Percentiles rank a stretch among this genome's conserved stretches.
phyloP scores from a whole-genome alignment of 2,113 vertebrate genomes.

The Dunckerocampus dactyliophorus region DNA sequence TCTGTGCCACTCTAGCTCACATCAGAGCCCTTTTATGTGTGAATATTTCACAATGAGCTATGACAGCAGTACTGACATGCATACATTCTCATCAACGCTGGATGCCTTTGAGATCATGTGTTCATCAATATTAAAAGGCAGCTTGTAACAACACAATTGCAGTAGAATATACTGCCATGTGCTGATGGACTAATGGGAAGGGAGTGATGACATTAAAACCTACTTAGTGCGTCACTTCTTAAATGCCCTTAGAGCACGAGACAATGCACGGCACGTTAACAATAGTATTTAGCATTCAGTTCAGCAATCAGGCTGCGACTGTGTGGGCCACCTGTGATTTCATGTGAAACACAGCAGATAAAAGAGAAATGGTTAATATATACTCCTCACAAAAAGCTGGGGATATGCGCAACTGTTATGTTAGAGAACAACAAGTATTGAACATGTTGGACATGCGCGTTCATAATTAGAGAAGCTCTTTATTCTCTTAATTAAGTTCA shows the following conservation, averaged over 20 bases:
- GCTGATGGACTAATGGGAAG: constrained; percentile 4
- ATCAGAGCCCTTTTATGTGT: constrained; percentile 20
- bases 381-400: constrained; percentile 49
- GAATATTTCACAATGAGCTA: constrained; percentile 44
- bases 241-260: constrained; percentile 7
- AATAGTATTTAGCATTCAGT: constrained; percentile 27
- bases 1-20: neutral
- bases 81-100: constrained; percentile 21
- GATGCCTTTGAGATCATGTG: constrained; percentile 50
- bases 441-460: too few relatives aligned
- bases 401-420: neutral
- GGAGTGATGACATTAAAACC: constrained; percentile 9
- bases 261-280: constrained; percentile 28
- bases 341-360: constrained; percentile 48
- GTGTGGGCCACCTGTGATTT: constrained; percentile 36
- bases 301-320: constrained; percentile 27
- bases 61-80: neutral
- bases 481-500: too few relatives aligned
- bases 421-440: too few relatives aligned
- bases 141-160: constrained; percentile 16
- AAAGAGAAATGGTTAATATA: constrained; percentile 67
- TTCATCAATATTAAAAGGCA: constrained; percentile 37
- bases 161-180: constrained; percentile 19
- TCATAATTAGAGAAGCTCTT: too few relatives aligned
- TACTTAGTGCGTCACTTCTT: constrained; percentile 9